These are phyloP conservation scores for Gymnoscelis rufifasciata DNA, from an alignment of 2,888 invertebrate species.

Conservation along the genomic window DNA sequence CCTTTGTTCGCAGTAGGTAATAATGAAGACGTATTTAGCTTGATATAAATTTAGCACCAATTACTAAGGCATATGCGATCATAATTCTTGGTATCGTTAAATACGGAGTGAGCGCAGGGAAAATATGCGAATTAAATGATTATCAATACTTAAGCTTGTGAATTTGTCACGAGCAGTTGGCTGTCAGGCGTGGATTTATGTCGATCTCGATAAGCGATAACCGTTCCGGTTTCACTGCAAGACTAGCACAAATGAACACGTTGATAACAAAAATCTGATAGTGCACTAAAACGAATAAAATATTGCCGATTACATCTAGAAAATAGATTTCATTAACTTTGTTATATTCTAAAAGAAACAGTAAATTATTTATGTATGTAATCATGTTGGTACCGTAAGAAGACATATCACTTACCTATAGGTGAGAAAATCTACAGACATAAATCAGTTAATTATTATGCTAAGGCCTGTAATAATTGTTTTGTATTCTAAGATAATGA, in stretches of 20 bases:
- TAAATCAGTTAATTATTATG: no score
- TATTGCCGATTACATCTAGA: not conserved
- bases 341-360: no score
- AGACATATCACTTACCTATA: no score
- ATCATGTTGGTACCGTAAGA: no score
- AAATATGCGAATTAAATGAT: constrained; percentile 32
- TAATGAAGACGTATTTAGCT: constrained; percentile 47
- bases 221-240: constrained; percentile 30
- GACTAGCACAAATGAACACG: constrained; percentile 22
- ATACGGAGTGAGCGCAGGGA: constrained; percentile 1
- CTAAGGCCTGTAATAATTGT: no score
- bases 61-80: constrained; percentile 18
- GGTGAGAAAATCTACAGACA: no score
- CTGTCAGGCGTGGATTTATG: constrained; percentile 69
- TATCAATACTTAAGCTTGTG: constrained; percentile 66
- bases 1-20: constrained; percentile 49
- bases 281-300: not conserved
- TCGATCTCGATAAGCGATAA: constrained; percentile 52
- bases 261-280: constrained; percentile 13
- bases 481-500: no score
- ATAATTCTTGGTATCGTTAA: constrained; percentile 2
- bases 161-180: constrained; percentile 72
- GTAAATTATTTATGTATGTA: no score
- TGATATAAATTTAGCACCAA: constrained; percentile 41
- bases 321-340: no score